phyloP scores from a whole-genome alignment of 2,797 vertebrate genomes.

The Kryptolebias ocellatus region DNA sequence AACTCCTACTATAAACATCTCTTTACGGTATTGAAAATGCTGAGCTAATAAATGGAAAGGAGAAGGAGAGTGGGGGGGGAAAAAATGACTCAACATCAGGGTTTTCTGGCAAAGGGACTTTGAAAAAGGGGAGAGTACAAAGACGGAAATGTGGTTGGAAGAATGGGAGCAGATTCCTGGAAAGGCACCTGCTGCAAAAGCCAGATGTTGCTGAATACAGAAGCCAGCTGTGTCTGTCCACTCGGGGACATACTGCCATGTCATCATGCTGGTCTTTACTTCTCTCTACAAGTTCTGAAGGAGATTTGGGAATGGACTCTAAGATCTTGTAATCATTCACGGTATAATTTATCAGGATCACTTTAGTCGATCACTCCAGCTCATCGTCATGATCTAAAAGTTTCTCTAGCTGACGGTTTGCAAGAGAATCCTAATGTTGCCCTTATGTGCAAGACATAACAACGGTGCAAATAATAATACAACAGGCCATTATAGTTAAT shows the following conservation, averaged over 20 bases:
- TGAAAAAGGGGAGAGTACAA: conserved; percentile 39
- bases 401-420: too few relatives aligned
- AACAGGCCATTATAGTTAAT: too few relatives aligned
- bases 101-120: conserved; percentile 60
- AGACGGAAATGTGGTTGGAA: conserved; percentile 43
- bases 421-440: too few relatives aligned
- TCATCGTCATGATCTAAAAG: background rate
- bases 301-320: background rate
- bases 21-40: conserved; percentile 77
- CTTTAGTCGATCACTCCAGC: background rate
- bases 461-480: too few relatives aligned
- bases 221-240: conserved; percentile 46
- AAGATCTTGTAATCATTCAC: conserved; percentile 1
- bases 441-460: too few relatives aligned
- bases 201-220: conserved; percentile 45
- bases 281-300: background rate
- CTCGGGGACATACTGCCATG: conserved; percentile 19
- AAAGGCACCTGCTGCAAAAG: conserved; percentile 70
- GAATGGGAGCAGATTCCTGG: conserved; percentile 69
- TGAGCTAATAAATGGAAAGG: conserved; percentile 57
- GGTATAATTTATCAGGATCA: background rate
- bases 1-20: conserved; percentile 74
- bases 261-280: conserved; percentile 1
- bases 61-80: conserved; percentile 30
- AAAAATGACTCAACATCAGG: conserved; percentile 34